Evolutionary conservation across 2,797 vertebrate species (phyloP).

Genomic region (Lycodopsis pacificus): DNA sequence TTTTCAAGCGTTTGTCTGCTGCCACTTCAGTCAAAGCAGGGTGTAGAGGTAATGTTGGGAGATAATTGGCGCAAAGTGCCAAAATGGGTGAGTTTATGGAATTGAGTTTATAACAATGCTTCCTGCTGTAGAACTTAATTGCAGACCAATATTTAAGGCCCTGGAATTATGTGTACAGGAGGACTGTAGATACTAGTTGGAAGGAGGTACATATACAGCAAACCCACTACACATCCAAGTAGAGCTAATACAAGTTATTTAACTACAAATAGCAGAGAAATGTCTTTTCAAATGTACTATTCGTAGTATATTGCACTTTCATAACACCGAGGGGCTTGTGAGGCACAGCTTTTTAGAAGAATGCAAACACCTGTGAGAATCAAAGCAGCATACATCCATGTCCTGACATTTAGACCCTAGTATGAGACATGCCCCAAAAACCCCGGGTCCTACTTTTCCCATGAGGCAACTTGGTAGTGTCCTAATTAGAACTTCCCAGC

Average conservation of each 20-base stretch:
- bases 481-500: background rate
- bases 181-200: background rate
- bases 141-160: background rate
- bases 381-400: background rate
- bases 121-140: background rate
- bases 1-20: conserved; percentile 45
- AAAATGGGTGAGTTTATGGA: conserved; percentile 21
- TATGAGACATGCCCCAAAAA: too few relatives aligned
- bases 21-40: conserved; percentile 37
- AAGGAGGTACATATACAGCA: background rate
- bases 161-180: background rate
- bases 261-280: background rate
- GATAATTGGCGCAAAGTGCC: conserved; percentile 35
- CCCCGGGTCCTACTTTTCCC: background rate
- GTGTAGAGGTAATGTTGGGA: conserved; percentile 31
- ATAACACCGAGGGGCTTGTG: background rate
- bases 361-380: rapidly evolving
- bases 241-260: background rate
- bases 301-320: background rate
- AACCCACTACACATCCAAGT: background rate
- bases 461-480: background rate
- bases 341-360: background rate
- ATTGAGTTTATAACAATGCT: background rate
- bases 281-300: background rate
- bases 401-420: background rate